Percentiles rank a stretch among this genome's conserved stretches.
These are phyloP conservation scores for Steatornis caripensis DNA, from an alignment of 2,113 vertebrate genomes.

Conservation along the genomic window DNA sequence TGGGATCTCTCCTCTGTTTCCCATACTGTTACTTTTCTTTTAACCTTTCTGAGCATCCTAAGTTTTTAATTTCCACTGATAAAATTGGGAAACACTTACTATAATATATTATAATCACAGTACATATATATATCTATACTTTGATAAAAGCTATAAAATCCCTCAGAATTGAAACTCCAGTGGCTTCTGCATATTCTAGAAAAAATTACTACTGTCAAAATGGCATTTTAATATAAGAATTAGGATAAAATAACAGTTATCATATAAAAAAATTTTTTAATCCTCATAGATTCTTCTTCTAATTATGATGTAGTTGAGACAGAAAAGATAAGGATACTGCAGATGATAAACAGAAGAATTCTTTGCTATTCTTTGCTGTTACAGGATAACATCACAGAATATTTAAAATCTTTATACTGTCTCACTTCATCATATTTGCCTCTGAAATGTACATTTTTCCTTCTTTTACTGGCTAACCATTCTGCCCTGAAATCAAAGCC, in stretches of 20 bases:
- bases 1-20: background rate
- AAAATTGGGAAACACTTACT: background rate
- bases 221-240: background rate
- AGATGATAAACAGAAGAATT: background rate
- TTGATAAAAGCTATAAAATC: background rate
- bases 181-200: background rate
- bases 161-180: background rate
- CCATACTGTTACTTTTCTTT: background rate
- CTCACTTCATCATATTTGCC: background rate
- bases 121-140: background rate
- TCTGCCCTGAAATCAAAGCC: background rate
- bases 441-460: background rate
- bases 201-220: background rate
- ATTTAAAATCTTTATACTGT: background rate
- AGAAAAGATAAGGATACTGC: background rate
- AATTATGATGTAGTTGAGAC: background rate
- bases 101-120: background rate
- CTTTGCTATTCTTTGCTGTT: background rate
- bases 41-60: background rate
- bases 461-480: background rate
- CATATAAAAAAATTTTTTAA: background rate
- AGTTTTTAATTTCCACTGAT: background rate
- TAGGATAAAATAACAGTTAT: background rate
- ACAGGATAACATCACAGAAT: background rate
- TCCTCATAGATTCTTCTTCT: background rate